Evolutionary conservation across 2,797 vertebrate species (phyloP).

Genomic region (Rhinoraja longicauda): DNA sequence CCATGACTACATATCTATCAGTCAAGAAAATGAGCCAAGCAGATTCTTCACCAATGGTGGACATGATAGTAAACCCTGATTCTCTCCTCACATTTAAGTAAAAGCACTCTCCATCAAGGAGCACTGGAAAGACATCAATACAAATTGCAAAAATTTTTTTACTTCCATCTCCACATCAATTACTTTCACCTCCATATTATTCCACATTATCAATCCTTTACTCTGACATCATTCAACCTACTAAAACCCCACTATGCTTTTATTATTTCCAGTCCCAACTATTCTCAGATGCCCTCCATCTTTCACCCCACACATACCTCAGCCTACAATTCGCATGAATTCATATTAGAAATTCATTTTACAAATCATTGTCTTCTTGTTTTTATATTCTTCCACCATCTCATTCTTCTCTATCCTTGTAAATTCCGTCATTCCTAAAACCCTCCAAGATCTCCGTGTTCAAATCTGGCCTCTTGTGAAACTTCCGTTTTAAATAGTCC

Average conservation of each 20-base stretch:
- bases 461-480: neutral
- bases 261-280: neutral
- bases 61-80: neutral
- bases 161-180: neutral
- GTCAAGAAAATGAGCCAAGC: neutral
- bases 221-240: neutral
- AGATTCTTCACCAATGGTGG: neutral
- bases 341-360: neutral
- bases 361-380: neutral
- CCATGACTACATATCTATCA: neutral
- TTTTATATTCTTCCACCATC: neutral
- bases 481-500: neutral
- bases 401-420: neutral
- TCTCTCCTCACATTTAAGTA: neutral
- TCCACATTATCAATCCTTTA: neutral
- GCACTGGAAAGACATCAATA: neutral
- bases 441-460: neutral
- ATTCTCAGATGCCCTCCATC: neutral
- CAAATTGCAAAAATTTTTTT: neutral
- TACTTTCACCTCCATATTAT: neutral
- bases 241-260: neutral
- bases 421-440: neutral
- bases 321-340: neutral
- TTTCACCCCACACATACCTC: neutral
- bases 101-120: neutral